Base-by-base conservation (phyloP, 1,140 invertebrate genomes). In the Yoshiicerus persimilis region DNA sequence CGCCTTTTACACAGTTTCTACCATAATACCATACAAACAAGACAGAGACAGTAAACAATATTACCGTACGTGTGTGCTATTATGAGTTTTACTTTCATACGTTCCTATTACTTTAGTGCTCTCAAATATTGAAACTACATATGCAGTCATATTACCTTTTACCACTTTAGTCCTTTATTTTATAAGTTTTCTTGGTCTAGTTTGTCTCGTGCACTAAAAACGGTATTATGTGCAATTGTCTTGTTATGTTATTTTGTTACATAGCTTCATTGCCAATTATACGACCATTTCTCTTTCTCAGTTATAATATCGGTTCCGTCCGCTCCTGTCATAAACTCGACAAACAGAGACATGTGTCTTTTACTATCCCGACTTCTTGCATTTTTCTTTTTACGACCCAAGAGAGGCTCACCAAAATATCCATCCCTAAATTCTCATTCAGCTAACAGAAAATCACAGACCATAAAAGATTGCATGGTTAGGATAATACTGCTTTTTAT, bases 321-420 rank as follows among this genome's bases (percentile, higher is more conserved):
- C 47, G 13, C 47, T n/a, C n/a, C n/a, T 56, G 56, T 64, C 84
- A 62, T 86, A 66, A 86, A 86, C 47, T 34, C 30, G 84, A 86
- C 84, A 86, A 86, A 86, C 32, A 36, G 25, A 62, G 56, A 86
- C 84, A 86, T 86, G 84, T 86, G 84, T 86, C 56, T 86, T 86
- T 86, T 86, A 84, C 39, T 84, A 84, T 84, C 83, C 5, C 23
- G 23, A 41, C 39, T 47, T 84, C 47, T 84, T 84, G 38, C 83
- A 41, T 84, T 84, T 84, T 84, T 84, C 38, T 34, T 84, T 84
- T 84, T 84, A 84, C 83, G 83, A 84, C 83, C 83, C 5, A 5
- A 77, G 32, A 70, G 64, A 70, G 27, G 23, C 30, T 34, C 16
- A 36, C 30, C 16, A 32, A 36, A 80, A 80, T 80, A 80, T 34